phyloP scores from a whole-genome alignment of 1,140 invertebrate genomes.

The Drosophila tsacasi region DNA sequence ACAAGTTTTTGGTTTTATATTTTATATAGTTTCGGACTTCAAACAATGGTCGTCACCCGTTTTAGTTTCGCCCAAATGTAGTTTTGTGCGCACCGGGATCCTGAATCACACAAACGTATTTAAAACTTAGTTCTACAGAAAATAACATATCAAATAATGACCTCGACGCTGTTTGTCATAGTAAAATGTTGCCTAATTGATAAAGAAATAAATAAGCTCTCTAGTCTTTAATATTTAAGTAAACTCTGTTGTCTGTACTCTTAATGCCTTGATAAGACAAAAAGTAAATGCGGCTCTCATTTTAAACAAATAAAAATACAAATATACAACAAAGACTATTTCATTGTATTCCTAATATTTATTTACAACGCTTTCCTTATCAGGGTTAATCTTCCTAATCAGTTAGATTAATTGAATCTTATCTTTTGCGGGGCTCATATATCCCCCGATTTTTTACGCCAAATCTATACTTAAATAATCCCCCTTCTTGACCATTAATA shows the following conservation, averaged over 20 bases:
- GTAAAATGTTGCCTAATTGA: background rate
- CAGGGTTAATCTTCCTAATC: background rate
- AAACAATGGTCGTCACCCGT: too few species aligned
- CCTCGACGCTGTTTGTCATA: background rate
- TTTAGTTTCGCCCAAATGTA: too few species aligned
- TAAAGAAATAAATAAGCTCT: background rate
- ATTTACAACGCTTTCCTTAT: conserved; percentile 2
- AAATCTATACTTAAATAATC: background rate
- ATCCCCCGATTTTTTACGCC: background rate
- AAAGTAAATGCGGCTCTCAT: background rate
- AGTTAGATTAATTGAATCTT: background rate
- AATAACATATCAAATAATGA: conserved; percentile 10
- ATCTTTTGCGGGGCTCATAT: background rate
- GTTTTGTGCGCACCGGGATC: too few species aligned
- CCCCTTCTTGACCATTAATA: background rate
- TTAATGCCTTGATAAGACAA: background rate
- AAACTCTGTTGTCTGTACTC: conserved; percentile 9
- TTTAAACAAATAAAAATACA: background rate
- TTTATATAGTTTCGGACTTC: too few species aligned
- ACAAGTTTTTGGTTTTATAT: too few species aligned
- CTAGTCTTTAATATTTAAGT: conserved; percentile 10
- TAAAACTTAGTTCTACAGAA: background rate
- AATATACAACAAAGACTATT: background rate
- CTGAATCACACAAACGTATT: background rate
- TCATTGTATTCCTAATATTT: background rate